These are phyloP conservation scores for Stomatorhinus ivindoensis DNA, from an alignment of 2,113 vertebrate species.

Conservation along the genomic window DNA sequence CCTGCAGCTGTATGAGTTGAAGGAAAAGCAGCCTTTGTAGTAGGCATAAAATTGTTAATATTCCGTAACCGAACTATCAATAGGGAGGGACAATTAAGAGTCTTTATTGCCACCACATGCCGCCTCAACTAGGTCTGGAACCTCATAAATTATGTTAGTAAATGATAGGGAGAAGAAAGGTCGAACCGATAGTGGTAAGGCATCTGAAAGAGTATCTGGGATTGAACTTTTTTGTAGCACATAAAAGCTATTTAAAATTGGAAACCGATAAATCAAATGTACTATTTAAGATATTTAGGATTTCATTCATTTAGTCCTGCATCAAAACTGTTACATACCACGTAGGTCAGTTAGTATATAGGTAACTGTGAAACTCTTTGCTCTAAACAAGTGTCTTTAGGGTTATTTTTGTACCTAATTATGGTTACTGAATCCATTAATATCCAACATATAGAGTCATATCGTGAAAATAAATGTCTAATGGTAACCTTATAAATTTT, in stretches of 20 bases:
- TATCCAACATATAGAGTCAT: neutral
- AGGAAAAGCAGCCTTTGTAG: constrained; percentile 49
- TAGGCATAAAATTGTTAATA: constrained; percentile 72
- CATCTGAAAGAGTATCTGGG: constrained; percentile 52
- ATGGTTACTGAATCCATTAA: neutral
- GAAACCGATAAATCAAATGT: constrained; percentile 56
- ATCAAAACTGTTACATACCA: constrained; percentile 60
- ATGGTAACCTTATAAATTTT: neutral
- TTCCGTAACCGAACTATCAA: constrained; percentile 70
- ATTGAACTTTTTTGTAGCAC: neutral
- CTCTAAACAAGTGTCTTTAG: neutral
- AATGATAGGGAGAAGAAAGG: constrained; percentile 69
- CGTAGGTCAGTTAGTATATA: constrained; percentile 61
- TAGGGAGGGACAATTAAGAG: constrained; percentile 67
- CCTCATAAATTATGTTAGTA: constrained; percentile 63
- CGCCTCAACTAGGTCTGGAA: constrained; percentile 53
- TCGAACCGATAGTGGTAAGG: constrained; percentile 51
- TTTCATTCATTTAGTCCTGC: constrained; percentile 49
- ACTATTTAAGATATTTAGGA: constrained; percentile 53
- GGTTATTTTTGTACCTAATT: neutral
- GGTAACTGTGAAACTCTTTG: neutral
- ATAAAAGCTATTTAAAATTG: constrained; percentile 46
- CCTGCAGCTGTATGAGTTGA: constrained; percentile 73
- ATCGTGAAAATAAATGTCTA: neutral
- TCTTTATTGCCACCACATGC: constrained; percentile 70